Conservation (phyloP, 2,797 vertebrate genomes). For the Labeo calbasu region DNA sequence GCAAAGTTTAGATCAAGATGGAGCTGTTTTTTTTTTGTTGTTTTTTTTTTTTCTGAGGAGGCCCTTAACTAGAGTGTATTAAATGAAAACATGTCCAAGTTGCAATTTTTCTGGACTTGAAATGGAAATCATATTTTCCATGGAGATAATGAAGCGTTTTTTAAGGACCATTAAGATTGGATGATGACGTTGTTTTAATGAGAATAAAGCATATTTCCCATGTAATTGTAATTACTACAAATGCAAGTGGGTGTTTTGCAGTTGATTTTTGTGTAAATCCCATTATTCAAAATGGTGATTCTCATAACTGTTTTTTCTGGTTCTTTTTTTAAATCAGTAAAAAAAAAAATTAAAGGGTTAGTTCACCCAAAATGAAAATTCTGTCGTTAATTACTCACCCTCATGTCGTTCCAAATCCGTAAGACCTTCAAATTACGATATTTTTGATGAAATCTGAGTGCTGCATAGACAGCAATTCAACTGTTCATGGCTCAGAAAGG, state of each 20-base stretch:
- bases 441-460: too few relatives aligned
- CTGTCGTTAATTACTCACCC: too few relatives aligned
- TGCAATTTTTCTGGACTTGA: background rate
- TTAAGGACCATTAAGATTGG: background rate
- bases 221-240: background rate
- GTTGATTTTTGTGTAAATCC: background rate
- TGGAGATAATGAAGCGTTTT: background rate
- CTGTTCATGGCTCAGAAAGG: too few relatives aligned
- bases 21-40: background rate
- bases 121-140: background rate
- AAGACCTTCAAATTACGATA: too few relatives aligned
- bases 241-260: background rate
- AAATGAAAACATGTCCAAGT: background rate
- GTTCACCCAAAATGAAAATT: too few relatives aligned
- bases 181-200: background rate
- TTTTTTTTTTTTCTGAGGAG: background rate
- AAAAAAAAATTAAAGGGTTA: too few relatives aligned
- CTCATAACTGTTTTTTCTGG: too few relatives aligned
- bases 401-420: too few relatives aligned
- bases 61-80: background rate
- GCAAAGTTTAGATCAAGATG: slow-evolving; percentile 9
- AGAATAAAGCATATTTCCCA: background rate
- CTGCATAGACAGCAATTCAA: too few relatives aligned
- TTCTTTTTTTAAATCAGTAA: too few relatives aligned
- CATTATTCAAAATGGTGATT: too few relatives aligned